A percentile compares a stretch with the other conserved stretches of the same genome.
These are phyloP conservation scores for Manis javanica DNA, from an alignment of 2,797 vertebrate genomes.

Conservation along the genomic window DNA sequence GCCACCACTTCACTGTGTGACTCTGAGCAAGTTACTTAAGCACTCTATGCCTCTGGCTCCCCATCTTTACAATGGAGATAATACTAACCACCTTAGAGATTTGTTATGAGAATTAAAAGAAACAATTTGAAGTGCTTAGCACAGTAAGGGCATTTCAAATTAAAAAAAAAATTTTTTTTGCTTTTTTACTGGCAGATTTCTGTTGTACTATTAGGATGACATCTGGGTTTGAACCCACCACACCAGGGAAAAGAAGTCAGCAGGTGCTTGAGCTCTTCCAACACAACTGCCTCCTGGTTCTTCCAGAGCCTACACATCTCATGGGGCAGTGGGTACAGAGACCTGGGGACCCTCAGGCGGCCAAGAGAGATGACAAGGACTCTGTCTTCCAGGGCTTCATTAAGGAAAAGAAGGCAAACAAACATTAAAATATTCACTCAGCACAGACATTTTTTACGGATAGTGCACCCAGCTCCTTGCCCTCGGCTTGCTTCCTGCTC, in stretches of 20 bases:
- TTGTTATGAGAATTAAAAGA: background rate
- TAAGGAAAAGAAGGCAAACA: background rate
- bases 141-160: background rate
- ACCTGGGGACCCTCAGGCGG: background rate
- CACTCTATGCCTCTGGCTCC: background rate
- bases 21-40: background rate
- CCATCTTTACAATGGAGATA: background rate
- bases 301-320: background rate
- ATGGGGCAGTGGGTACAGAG: background rate
- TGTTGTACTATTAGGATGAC: background rate
- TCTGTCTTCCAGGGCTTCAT: background rate
- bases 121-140: background rate
- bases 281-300: background rate
- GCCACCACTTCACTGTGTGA: background rate
- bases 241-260: background rate
- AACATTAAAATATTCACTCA: background rate
- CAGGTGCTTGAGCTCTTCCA: background rate
- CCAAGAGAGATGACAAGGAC: background rate
- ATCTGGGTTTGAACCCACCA: background rate
- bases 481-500: background rate
- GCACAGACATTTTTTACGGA: background rate
- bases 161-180: too few relatives aligned
- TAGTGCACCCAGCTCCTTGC: accelerated
- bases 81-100: background rate
- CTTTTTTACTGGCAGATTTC: background rate